These are phyloP conservation scores for Cephus cinctus DNA, from an alignment of 1,140 invertebrate genomes.

Conservation along the genomic window DNA sequence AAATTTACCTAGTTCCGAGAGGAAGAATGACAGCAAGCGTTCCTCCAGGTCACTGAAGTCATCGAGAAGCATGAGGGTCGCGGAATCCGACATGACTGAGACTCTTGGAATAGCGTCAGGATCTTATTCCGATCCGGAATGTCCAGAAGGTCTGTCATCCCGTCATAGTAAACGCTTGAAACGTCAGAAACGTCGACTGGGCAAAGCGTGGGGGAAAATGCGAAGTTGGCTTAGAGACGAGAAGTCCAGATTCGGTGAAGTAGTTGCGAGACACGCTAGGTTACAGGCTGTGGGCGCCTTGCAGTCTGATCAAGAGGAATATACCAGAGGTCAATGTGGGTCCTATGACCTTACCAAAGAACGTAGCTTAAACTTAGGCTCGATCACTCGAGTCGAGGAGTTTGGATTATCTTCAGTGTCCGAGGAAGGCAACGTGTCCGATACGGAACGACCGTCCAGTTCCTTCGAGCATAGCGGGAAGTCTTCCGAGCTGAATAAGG, in stretches of 20 bases:
- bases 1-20: neutral
- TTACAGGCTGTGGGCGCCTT: constrained; percentile 51
- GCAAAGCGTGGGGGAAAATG: constrained; percentile 57
- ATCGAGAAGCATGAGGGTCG: constrained; percentile 12
- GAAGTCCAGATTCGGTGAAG: constrained; percentile 50
- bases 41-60: constrained; percentile 16
- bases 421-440: constrained; percentile 19
- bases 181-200: constrained; percentile 51
- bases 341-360: constrained; percentile 46
- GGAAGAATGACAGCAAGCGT: constrained; percentile 1
- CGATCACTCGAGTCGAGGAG: constrained; percentile 39
- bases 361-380: constrained; percentile 23
- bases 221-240: constrained; percentile 59
- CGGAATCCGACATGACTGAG: constrained; percentile 17
- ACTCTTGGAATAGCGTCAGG: constrained; percentile 17
- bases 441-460: constrained; percentile 5
- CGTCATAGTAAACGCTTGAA: constrained; percentile 27
- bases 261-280: constrained; percentile 53
- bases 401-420: constrained; percentile 35
- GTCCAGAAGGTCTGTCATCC: constrained; percentile 10
- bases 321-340: constrained; percentile 19
- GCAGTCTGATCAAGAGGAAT: neutral
- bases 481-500: neutral
- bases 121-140: constrained; percentile 32
- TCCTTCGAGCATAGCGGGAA: constrained; percentile 5